phyloP scores from a whole-genome alignment of 2,888 invertebrate genomes.

The Conistra vaccinii region DNA sequence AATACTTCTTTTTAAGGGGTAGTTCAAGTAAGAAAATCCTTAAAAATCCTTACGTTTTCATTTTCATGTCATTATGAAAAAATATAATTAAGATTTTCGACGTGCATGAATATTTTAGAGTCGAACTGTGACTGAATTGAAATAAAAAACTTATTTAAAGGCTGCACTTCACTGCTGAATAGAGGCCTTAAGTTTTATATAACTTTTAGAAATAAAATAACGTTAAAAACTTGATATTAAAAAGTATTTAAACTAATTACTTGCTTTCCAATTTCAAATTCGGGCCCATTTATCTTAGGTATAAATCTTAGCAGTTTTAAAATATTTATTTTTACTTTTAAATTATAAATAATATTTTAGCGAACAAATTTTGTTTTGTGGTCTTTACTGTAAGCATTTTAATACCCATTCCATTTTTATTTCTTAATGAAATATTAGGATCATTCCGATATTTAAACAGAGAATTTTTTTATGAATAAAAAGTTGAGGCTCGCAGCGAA shows the following conservation, averaged over 20 bases:
- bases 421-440: neutral
- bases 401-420: constrained; percentile 62
- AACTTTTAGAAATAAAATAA: constrained; percentile 40
- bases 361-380: constrained; percentile 50
- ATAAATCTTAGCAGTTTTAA: constrained; percentile 22
- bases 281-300: neutral
- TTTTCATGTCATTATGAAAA: neutral
- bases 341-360: constrained; percentile 25
- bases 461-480: neutral
- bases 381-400: constrained; percentile 57
- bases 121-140: constrained; percentile 46
- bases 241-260: constrained; percentile 4
- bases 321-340: constrained; percentile 50
- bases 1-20: constrained; percentile 23
- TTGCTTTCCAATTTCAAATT: constrained; percentile 7
- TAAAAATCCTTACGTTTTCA: neutral
- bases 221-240: constrained; percentile 28
- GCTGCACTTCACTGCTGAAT: constrained; percentile 14
- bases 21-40: neutral
- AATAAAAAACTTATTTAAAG: constrained; percentile 31
- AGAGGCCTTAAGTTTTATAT: constrained; percentile 40
- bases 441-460: constrained; percentile 26
- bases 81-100: constrained; percentile 10
- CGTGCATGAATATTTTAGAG: constrained; percentile 36
- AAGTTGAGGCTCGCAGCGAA: neutral